phyloP scores from a whole-genome alignment of 2,888 invertebrate species.

The Acronicta leporina region DNA sequence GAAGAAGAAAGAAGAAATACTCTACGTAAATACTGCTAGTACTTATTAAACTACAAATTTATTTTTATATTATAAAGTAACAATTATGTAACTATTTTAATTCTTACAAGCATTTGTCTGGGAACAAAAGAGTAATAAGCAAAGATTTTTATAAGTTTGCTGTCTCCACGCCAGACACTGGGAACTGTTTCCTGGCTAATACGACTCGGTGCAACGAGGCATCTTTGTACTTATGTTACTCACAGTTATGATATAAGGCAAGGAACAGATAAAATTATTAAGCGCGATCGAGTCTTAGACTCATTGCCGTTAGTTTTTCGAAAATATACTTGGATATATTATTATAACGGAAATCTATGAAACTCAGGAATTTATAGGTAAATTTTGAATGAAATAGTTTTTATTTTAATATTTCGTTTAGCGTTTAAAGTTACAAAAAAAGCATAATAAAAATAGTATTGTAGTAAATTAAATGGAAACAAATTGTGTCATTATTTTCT shows the following conservation, averaged over 20 bases:
- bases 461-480: background rate
- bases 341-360: too few relatives aligned
- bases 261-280: conserved; percentile 4
- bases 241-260: conserved; percentile 13
- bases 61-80: background rate
- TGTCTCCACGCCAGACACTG: conserved; percentile 6
- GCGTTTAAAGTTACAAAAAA: background rate
- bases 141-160: conserved; percentile 34
- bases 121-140: conserved; percentile 12
- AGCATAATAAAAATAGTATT: background rate
- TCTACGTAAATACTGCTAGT: too few relatives aligned
- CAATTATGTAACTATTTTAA: background rate
- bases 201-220: conserved; percentile 24
- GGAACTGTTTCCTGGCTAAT: conserved; percentile 12
- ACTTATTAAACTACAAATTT: too few relatives aligned
- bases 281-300: conserved; percentile 10
- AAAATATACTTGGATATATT: too few relatives aligned
- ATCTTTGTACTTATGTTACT: conserved; percentile 21
- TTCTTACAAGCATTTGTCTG: conserved; percentile 9
- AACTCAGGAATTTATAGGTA: too few relatives aligned
- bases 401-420: background rate
- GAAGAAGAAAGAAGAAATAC: too few relatives aligned
- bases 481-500: background rate
- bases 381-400: background rate
- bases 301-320: background rate